Base-by-base conservation (phyloP, 2,888 invertebrate species). In the Sthenelais limicola region DNA sequence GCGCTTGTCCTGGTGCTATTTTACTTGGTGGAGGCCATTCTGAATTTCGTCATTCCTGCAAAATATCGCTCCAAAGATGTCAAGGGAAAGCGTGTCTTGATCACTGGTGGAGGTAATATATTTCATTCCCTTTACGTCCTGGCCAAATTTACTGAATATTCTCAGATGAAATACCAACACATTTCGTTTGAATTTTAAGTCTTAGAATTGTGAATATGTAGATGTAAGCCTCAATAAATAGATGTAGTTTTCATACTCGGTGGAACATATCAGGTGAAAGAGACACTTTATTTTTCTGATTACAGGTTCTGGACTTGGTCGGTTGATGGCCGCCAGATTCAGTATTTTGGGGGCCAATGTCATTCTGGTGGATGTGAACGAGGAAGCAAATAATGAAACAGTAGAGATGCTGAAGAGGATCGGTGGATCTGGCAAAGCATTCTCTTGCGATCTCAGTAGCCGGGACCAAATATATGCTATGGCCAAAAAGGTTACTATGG, bases 61-160 rank as follows among this genome's bases (percentile, higher is more conserved):
- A 2, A 47, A 7, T 71, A 80, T 21, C 89, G 90, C 0, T 82
- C 91, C 76, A 94, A 94, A 87, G 91, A 92, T 85, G 91, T 95
- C 74, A 90, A 90, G 66, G 94, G 93, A 7, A 93, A 95, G 85
- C 90, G 94, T 28, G 94, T 94, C 15, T 88, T 78, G 15, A 71
- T 78, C 66, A 78, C 78, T 4, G 78, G 78, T 58, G 54, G 76
- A 58, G 78, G 78, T 78, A 30, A 69, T 43, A 51, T 15, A 4
- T 9, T 7, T n/a, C n/a, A n/a, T n/a, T n/a, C n/a, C n/a, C n/a
- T n/a, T n/a, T n/a, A n/a, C n/a, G n/a, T n/a, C n/a, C n/a, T n/a
- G n/a, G n/a, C n/a, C n/a, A n/a, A n/a, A n/a, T n/a, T n/a, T n/a
- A n/a, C n/a, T n/a, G n/a, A n/a, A n/a, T n/a, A n/a, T n/a, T n/a